These are phyloP conservation scores for Zelleria hepariella DNA, from an alignment of 2,888 invertebrate species.

Conservation along the genomic window DNA sequence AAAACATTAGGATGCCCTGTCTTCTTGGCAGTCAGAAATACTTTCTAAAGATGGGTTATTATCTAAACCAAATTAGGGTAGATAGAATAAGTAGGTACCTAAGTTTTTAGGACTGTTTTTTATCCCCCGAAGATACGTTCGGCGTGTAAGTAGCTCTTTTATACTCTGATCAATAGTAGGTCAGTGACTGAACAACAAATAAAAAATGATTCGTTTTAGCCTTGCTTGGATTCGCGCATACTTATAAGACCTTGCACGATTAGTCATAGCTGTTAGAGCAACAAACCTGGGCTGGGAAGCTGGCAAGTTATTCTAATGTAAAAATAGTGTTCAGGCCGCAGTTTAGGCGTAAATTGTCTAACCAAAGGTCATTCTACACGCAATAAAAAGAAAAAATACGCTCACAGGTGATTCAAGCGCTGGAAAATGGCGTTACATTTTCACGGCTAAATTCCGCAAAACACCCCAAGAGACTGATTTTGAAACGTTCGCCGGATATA, in stretches of 20 bases:
- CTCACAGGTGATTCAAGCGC: constrained; percentile 39
- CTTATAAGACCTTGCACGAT: constrained; percentile 2
- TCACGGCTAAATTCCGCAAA: neutral
- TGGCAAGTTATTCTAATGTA: neutral
- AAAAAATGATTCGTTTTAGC: neutral
- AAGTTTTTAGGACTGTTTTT: neutral
- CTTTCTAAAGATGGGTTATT: neutral
- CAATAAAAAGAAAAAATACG: constrained; percentile 34
- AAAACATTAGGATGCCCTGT: no score
- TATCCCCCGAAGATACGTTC: neutral
- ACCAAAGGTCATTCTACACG: neutral
- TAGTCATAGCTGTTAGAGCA: constrained; percentile 2
- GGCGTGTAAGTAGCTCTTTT: neutral
- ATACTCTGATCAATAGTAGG: neutral
- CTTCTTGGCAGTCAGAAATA: no score
- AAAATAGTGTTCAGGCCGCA: neutral
- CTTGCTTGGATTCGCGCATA: neutral
- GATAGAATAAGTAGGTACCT: neutral
- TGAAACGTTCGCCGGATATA: constrained; percentile 30
- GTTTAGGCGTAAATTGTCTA: neutral
- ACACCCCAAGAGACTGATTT: neutral
- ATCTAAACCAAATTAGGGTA: neutral
- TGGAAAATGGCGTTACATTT: constrained; percentile 65
- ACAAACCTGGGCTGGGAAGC: neutral
- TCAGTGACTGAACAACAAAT: neutral